Conservation (phyloP, 64 coral and sea anemone genomes). For the Montipora cactus region DNA sequence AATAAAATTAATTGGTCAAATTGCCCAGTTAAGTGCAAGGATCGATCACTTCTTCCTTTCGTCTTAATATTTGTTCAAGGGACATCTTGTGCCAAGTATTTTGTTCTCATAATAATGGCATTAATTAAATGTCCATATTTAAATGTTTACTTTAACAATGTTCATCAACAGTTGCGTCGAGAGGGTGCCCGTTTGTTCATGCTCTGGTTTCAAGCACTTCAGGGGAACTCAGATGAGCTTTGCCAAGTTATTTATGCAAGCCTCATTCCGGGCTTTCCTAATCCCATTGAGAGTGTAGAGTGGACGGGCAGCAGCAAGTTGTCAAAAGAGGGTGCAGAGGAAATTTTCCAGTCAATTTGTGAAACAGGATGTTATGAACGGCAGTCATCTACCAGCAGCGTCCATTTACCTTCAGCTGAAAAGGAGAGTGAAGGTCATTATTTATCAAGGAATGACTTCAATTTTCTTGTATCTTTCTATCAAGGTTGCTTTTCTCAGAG, state of each 20-base stretch:
- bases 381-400: conserved; percentile 32
- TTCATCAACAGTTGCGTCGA: conserved; percentile 73
- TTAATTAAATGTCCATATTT: not conserved
- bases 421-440: conserved; percentile 79
- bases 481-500: too few relatives aligned
- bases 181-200: conserved; percentile 93
- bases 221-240: conserved; percentile 80
- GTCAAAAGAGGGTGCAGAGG: conserved; percentile 63
- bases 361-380: conserved; percentile 65
- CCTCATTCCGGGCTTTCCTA: conserved; percentile 96
- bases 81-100: too few relatives aligned
- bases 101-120: too few relatives aligned
- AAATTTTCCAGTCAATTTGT: conserved; percentile 70
- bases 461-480: too few relatives aligned
- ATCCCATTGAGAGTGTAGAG: conserved; percentile 75
- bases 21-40: too few relatives aligned
- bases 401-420: conserved; percentile 63
- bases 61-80: too few relatives aligned
- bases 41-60: too few relatives aligned
- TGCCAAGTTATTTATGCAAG: conserved; percentile 89
- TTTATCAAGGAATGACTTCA: not conserved
- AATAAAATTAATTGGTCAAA: too few relatives aligned
- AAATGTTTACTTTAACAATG: not conserved
- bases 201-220: conserved; percentile 93
- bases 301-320: conserved; percentile 73